Evolutionary conservation across 2,113 vertebrate genomes (phyloP), one percentile per base, ranked within the genome.

Genomic region (Chamaetylas fuelleborni): DNA sequence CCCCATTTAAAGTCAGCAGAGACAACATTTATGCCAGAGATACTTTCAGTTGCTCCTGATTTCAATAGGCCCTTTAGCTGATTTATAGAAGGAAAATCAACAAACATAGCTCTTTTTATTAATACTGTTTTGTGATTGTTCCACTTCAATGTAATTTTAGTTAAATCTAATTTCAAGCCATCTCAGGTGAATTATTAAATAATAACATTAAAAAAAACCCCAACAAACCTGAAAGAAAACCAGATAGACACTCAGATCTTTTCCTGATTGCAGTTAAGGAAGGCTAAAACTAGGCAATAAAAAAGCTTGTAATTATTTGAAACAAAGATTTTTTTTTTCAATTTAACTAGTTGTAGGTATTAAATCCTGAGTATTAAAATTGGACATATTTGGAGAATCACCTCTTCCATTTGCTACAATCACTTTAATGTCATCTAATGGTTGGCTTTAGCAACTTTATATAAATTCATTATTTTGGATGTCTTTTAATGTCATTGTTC

Each of bases 111-210:
- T 84, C 19, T 57, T 74, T 70, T 81, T 12, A 11, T 51, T 51
- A 74, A 69, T 76, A 66, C 12, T 38, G 11, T n/a, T 62, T 65
- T 78, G 29, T 83, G 67, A 73, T 90, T 85, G 47, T 16, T 86
- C 31, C 62, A 62, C 17, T 95, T 86, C 70, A 81, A 78, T 74
- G n/a, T 83, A 88, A 88, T 93, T 96, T 90, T 51, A 33, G 9
- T 74, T 60, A 80, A 86, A 96, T 86, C 81, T 60, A 83, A 94
- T 96, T 96, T 92, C 67, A 80, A 81, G 33, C 7, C n/a, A 90
- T 93, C 58, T 90, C 47, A 71, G 40, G 10, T 88, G 34, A 93
- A 93, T 90, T 95, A 62, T 61, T 61, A 79, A 95, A 80, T 79
- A 96, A 85, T 61, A 85, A 72, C 25, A 82, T 90, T 90, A 53